Evolutionary conservation across 2,113 vertebrate species (phyloP), one percentile per base, ranked within the genome.

Genomic region (Corythoichthys intestinalis): DNA sequence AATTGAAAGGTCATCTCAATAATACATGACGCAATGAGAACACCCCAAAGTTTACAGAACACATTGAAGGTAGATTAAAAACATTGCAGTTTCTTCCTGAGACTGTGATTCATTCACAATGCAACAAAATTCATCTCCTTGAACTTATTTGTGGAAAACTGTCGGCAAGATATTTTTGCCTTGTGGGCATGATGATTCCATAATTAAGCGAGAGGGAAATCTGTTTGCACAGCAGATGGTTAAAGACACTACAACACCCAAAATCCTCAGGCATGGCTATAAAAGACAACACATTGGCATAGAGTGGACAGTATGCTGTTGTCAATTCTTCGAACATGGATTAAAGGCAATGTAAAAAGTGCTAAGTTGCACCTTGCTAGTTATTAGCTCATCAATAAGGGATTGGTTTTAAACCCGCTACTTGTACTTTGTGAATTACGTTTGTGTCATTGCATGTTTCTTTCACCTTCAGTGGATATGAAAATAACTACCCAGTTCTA

Each of bases 1-100:
- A 79, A 86, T 86, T 82, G 71, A 88, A 35, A 68, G 78, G 76
- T 60, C 53, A 69, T 73, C 39, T 85, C 75, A 82, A 85, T 86
- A 82, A 85, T 78, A 71, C 56, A 80, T 82, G 78, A 86, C 7
- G 52, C 79, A 78, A 82, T 59, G 61, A 81, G 56, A 53, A n/a
- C n/a, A 28, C 20, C 52, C 6, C 8, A 54, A 28, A 54, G 2
- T 54, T 54, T 2, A 28, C 20, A 28, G 2, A 54, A 11, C 11
- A 53, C 50, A 8, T 15, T 6, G 17, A 17, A 20, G 17, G 50
- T 15, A 54, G 3, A 20, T 54, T 28, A 4, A 20, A 54, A 28
- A 54, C 10, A 47, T 10, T 3, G 53, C 20, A 4, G 11, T 11
- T 28, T 20, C 20, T 20, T 54, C n/a, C 53, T 1, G 53, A 54